Percentiles rank a stretch among this genome's conserved stretches.
Conservation (phyloP, 1,140 invertebrate genomes). For the Argopecten irradians region DNA sequence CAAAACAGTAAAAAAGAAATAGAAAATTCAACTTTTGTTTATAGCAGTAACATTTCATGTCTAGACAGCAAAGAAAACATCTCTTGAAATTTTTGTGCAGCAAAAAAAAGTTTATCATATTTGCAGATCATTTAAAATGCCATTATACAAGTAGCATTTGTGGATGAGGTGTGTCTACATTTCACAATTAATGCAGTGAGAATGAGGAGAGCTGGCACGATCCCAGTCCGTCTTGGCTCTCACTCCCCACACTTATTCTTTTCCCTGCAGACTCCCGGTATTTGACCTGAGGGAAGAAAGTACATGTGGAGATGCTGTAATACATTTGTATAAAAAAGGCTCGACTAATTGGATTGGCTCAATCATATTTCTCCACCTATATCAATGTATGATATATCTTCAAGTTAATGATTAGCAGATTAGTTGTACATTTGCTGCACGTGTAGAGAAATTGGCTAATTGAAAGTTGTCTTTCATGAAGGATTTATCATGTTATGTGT, state of each 20-base stretch:
- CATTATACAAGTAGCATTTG: conserved; percentile 16
- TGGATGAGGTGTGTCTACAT: neutral
- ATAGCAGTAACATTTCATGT: neutral
- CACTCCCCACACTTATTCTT: neutral
- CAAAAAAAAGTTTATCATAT: neutral
- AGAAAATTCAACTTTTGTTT: neutral
- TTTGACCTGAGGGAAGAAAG: neutral
- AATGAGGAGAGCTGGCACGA: neutral
- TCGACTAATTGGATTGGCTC: neutral
- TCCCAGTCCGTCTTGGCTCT: neutral
- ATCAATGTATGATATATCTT: neutral
- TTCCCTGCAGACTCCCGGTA: neutral
- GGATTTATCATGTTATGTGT: neutral
- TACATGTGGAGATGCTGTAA: neutral
- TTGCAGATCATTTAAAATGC: neutral
- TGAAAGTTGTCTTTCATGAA: neutral
- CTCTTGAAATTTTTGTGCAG: neutral
- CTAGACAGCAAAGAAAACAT: neutral
- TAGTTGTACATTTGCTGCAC: neutral
- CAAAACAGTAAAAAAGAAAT: too few species aligned
- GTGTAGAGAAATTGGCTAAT: neutral
- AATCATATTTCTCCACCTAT: neutral
- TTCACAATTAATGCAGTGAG: conserved; percentile 17
- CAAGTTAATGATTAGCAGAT: too few species aligned
- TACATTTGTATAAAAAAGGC: conserved; percentile 3